A percentile compares a stretch with the other conserved stretches of the same genome.
These are phyloP conservation scores for Lophochroa leadbeateri DNA, from an alignment of 2,113 vertebrate genomes.

Conservation along the genomic window DNA sequence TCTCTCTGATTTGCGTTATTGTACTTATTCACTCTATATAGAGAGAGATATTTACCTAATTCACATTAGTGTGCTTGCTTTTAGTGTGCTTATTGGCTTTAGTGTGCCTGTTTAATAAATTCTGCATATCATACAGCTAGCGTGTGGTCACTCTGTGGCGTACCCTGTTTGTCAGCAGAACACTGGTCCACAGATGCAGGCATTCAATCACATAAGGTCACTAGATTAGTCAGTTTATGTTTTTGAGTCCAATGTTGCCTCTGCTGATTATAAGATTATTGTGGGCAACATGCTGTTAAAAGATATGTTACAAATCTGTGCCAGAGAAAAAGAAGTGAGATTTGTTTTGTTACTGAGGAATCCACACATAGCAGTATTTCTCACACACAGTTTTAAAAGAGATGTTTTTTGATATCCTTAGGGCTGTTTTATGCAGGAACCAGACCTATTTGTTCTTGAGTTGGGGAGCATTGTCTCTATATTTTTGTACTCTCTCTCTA, in stretches of 20 bases:
- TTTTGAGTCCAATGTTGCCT: neutral
- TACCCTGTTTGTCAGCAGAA: too few species aligned
- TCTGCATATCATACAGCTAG: too few species aligned
- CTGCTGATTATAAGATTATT: neutral
- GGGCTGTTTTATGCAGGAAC: neutral
- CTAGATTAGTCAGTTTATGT: neutral
- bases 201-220: neutral
- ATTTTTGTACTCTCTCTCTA: neutral
- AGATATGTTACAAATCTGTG: neutral
- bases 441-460: neutral
- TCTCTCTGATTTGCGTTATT: too few species aligned
- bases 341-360: neutral
- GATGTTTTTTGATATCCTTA: accelerated
- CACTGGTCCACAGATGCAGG: neutral
- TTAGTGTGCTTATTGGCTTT: too few species aligned
- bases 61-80: too few species aligned
- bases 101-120: too few species aligned
- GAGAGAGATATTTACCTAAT: too few species aligned
- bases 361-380: neutral
- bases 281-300: neutral
- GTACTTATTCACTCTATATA: too few species aligned
- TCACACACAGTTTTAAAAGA: neutral
- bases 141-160: too few species aligned
- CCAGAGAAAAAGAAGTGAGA: neutral
- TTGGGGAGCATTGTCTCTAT: neutral